Evolutionary conservation across 2,113 vertebrate genomes (phyloP).

Genomic region (Corythaeola cristata): DNA sequence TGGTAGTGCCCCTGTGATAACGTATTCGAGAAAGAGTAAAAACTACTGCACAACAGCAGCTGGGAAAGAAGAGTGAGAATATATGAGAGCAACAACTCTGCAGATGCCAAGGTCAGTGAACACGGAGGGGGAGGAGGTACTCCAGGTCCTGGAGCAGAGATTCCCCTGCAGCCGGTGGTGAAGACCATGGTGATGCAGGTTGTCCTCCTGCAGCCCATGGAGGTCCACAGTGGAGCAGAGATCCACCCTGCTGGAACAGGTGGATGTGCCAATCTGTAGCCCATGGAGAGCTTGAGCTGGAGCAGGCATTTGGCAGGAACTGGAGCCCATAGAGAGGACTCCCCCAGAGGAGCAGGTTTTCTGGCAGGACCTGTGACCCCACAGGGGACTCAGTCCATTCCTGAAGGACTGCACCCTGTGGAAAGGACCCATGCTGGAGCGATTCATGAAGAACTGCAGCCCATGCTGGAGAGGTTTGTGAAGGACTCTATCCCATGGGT

Average conservation of each 20-base stretch:
- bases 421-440: neutral
- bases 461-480: neutral
- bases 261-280: neutral
- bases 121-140: neutral
- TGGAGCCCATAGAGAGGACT: neutral
- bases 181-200: neutral
- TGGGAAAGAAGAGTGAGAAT: neutral
- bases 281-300: neutral
- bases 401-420: neutral
- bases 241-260: no score
- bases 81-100: neutral
- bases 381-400: neutral
- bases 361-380: neutral
- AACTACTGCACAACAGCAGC: neutral
- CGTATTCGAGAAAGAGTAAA: neutral
- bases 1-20: neutral
- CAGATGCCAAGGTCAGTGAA: neutral
- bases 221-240: neutral
- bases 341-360: neutral
- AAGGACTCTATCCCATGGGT: neutral
- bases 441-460: neutral
- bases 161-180: neutral
- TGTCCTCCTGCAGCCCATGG: neutral
- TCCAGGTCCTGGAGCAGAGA: rapidly evolving
- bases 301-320: neutral